Conservation (phyloP, 2,113 vertebrate species). For the Anguilla japonica region DNA sequence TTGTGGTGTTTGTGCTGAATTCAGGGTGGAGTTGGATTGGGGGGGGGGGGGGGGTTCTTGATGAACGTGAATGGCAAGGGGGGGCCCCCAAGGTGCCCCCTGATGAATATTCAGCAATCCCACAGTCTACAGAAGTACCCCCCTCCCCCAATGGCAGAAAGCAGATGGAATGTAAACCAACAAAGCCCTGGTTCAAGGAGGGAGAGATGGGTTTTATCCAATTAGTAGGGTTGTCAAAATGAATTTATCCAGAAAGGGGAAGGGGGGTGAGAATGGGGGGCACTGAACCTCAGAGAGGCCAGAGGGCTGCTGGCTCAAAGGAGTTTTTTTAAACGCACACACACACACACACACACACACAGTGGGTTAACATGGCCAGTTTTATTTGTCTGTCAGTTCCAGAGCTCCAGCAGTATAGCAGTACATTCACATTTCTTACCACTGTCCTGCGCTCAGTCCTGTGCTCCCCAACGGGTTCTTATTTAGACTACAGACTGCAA, state of each 20-base stretch:
- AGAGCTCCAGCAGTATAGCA: neutral
- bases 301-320: conserved; percentile 64
- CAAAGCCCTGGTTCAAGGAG: conserved; percentile 80
- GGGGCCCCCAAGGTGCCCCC: conserved; percentile 42
- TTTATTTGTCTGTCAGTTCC: neutral
- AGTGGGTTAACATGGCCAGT: conserved; percentile 19
- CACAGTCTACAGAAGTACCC: conserved; percentile 65
- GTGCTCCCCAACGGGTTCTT: neutral
- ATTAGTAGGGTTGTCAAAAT: conserved; percentile 99
- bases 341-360: conserved; percentile 13
- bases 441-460: neutral
- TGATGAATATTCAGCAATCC: conserved; percentile 97
- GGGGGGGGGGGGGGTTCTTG: conserved; percentile 34
- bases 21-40: conserved; percentile 4
- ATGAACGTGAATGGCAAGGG: conserved; percentile 44
- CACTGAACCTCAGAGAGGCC: conserved; percentile 46
- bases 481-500: too few relatives aligned
- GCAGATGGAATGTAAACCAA: conserved; percentile 83
- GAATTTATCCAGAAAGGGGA: conserved; percentile 86
- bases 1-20: conserved; percentile 77
- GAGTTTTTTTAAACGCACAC: conserved; percentile 58
- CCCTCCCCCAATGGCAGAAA: conserved; percentile 60
- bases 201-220: conserved; percentile 85
- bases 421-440: neutral
- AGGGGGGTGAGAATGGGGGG: conserved; percentile 43